A percentile compares a stretch with the other conserved stretches of the same genome.
These are phyloP conservation scores for Tenodera sinensis DNA, from an alignment of 2,888 invertebrate species.

Conservation along the genomic window DNA sequence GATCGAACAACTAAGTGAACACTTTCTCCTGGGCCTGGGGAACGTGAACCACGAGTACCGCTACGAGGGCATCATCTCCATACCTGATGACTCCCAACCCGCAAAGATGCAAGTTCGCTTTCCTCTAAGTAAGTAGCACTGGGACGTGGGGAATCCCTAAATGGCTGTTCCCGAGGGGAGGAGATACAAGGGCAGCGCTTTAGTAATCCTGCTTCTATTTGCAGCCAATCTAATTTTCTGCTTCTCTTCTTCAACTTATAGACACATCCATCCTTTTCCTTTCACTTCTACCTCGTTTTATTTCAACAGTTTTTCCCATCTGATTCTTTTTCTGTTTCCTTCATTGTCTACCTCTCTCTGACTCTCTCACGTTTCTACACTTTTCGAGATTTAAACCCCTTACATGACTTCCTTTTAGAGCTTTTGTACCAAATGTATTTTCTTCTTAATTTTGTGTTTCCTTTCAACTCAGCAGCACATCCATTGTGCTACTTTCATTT, in stretches of 20 bases:
- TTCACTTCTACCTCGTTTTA: not conserved
- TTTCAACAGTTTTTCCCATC: too few relatives aligned
- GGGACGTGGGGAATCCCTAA: not conserved
- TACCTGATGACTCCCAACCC: conserved; percentile 50
- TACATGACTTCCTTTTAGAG: not conserved
- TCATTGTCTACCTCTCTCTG: not conserved
- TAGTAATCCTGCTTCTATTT: not conserved
- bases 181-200: not conserved
- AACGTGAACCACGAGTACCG: conserved; percentile 75
- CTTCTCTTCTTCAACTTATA: not conserved
- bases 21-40: conserved; percentile 58
- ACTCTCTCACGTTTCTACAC: not conserved
- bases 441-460: not conserved
- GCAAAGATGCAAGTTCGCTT: conserved; percentile 73
- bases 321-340: not conserved
- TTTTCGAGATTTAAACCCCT: not conserved
- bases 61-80: conserved; percentile 67
- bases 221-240: not conserved
- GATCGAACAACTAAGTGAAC: conserved; percentile 70
- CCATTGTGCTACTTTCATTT: too few relatives aligned
- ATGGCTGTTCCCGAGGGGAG: too few relatives aligned
- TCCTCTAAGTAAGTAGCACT: conserved; percentile 66
- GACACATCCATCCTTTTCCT: not conserved
- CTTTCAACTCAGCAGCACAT: too few relatives aligned
- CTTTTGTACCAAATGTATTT: not conserved